Percentiles rank a stretch among this genome's conserved stretches.
These are phyloP conservation scores for Enteromius mattozi DNA, from an alignment of 2,797 vertebrate species.

Conservation along the genomic window DNA sequence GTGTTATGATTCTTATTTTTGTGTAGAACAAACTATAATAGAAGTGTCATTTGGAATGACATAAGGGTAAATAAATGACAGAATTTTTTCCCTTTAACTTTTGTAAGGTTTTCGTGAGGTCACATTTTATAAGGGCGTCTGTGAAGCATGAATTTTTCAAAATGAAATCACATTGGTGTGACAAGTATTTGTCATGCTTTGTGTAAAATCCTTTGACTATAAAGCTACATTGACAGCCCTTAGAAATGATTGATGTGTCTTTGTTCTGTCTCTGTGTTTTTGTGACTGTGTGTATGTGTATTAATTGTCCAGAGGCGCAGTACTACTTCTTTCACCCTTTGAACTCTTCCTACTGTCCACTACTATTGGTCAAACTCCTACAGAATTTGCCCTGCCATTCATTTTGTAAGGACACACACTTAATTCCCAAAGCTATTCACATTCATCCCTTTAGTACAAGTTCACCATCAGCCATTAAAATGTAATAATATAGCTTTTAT, in stretches of 20 bases:
- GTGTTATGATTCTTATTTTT: not conserved
- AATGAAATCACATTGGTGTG: constrained; percentile 25
- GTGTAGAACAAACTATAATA: no score
- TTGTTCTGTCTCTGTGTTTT: constrained; percentile 40
- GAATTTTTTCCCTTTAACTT: not conserved
- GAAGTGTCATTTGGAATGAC: not conserved
- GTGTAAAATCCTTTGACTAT: constrained; percentile 42
- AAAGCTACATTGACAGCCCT: constrained; percentile 50
- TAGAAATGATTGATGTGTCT: constrained; percentile 53
- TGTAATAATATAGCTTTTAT: constrained; percentile 8
- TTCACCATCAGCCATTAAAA: constrained; percentile 10
- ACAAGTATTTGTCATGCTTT: constrained; percentile 47
- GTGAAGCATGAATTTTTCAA: not conserved
- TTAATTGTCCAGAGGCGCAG: constrained; percentile 46
- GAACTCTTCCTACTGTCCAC: constrained; percentile 9
- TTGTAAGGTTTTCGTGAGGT: not conserved
- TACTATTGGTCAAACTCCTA: constrained; percentile 15
- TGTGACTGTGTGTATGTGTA: constrained; percentile 38
- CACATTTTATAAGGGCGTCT: not conserved
- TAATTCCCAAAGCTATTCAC: constrained; percentile 16
- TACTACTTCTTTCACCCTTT: constrained; percentile 45
- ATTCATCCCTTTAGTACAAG: not conserved
- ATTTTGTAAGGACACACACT: constrained; percentile 9
- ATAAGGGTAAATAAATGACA: not conserved
- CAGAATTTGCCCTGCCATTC: constrained; percentile 49